A percentile compares a stretch with the other conserved stretches of the same genome.
Conservation (phyloP, 2,888 invertebrate species). For the Volucella inanis region DNA sequence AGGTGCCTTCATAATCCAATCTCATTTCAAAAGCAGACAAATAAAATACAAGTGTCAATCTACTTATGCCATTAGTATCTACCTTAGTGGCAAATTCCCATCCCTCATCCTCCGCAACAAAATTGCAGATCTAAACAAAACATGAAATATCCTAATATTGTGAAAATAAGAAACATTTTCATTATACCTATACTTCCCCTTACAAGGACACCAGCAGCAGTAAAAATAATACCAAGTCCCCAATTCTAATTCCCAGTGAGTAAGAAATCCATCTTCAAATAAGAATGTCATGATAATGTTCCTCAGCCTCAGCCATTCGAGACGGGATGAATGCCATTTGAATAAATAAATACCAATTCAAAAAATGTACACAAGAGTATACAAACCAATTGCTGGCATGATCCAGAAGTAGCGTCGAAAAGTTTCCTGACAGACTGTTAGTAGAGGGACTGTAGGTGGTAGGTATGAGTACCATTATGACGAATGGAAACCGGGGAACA, state of each 20-base stretch:
- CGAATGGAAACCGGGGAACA: constrained; percentile 33
- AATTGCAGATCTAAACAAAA: constrained; percentile 10
- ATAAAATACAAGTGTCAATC: constrained; percentile 35
- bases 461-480: neutral
- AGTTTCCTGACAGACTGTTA: constrained; percentile 1
- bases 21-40: constrained; percentile 8
- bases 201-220: neutral
- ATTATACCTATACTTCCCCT: neutral
- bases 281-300: constrained; percentile 66
- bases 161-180: constrained; percentile 40
- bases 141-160: constrained; percentile 47
- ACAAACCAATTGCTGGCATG: constrained; percentile 50
- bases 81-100: neutral
- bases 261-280: constrained; percentile 58
- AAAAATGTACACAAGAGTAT: constrained; percentile 47
- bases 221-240: constrained; percentile 14
- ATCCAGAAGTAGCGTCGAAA: constrained; percentile 25
- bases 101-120: neutral
- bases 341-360: constrained; percentile 72
- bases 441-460: neutral
- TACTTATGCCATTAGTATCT: constrained; percentile 45
- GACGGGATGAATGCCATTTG: constrained; percentile 62
- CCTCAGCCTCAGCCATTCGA: constrained; percentile 63
- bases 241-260: constrained; percentile 52
- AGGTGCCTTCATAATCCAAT: constrained; percentile 15